Base-by-base conservation (phyloP, 1,140 invertebrate genomes). In the Orius laevigatus region DNA sequence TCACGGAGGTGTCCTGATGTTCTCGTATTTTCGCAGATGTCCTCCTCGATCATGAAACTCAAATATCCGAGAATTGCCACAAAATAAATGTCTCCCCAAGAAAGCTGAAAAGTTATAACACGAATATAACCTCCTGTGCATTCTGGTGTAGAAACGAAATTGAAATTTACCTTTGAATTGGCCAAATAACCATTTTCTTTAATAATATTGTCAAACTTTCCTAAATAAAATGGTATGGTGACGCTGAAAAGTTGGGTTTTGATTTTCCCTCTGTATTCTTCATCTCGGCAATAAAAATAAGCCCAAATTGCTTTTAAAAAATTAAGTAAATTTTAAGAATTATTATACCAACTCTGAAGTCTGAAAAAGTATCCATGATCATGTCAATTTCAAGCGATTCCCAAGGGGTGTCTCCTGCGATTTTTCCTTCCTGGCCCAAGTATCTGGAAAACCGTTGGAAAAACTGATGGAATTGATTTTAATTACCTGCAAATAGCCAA, bases 321-420 rank as follows among this genome's bases (percentile, higher is more conserved):
- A 16, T n/a, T 19, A 40, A 8, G 33, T 34, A 34, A 6, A 34
- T 34, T 34, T 34, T n/a, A 34, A 34, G 8, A 6, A 34, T 34
- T 8, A 34, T 34, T 8, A 8, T 34, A 34, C 71, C 64, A 54
- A 53, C 47, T 59, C 66, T 63, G 47, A 73, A 59, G 53, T 75
- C 71, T 46, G 67, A 65, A 50, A 77, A 63, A 14, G 71, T 76
- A 56, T 80, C 76, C 47, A 78, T 73, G 8, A 71, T 64, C 34
- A 72, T 66, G 59, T 81, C 78, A 41, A 79, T 74, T 62, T 74
- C 64, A 34, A 79, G 58, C 54, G 71, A 67, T 60, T 82, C 77
- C 67, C 73, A 75, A 42, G 74, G 73, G 57, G 75, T 66, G 52
- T 71, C 69, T 2, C 81, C 80, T 49, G 66, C 67, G 42, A 86